These are phyloP conservation scores for Formica exsecta DNA, from an alignment of 1,140 invertebrate genomes.

Conservation along the genomic window DNA sequence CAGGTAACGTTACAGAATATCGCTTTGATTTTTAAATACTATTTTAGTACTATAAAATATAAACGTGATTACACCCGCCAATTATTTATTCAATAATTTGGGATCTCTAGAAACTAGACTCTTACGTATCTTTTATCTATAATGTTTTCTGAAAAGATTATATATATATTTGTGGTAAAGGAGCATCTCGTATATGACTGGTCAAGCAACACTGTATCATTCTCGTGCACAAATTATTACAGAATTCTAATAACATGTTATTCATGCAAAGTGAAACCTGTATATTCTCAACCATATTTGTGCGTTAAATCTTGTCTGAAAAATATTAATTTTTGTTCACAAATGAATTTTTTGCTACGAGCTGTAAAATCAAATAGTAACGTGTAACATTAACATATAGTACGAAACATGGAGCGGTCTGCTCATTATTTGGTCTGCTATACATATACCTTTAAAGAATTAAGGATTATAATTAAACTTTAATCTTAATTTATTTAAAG, in stretches of 20 bases:
- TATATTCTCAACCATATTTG: background rate
- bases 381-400: background rate
- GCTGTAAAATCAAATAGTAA: slow-evolving; percentile 17
- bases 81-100: slow-evolving; percentile 73
- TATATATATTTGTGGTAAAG: slow-evolving; percentile 5
- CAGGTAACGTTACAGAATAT: slow-evolving; percentile 64
- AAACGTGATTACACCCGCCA: slow-evolving; percentile 31
- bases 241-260: slow-evolving; percentile 2
- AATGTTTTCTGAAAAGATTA: slow-evolving; percentile 34
- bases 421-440: background rate
- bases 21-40: slow-evolving; percentile 67
- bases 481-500: slow-evolving; percentile 10
- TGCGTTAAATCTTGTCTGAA: background rate
- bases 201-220: slow-evolving; percentile 1
- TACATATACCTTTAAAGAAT: background rate
- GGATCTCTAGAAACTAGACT: slow-evolving; percentile 53
- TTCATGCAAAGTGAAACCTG: slow-evolving; percentile 1
- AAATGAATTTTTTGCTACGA: background rate
- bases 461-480: background rate
- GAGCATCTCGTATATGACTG: background rate
- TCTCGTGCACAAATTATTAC: slow-evolving; percentile 12
- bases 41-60: slow-evolving; percentile 70
- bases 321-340: background rate
- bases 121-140: slow-evolving; percentile 18
- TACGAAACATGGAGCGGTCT: too few relatives aligned